Evolutionary conservation across 2,888 invertebrate species (phyloP).

Genomic region (Tetragonula carbonaria): DNA sequence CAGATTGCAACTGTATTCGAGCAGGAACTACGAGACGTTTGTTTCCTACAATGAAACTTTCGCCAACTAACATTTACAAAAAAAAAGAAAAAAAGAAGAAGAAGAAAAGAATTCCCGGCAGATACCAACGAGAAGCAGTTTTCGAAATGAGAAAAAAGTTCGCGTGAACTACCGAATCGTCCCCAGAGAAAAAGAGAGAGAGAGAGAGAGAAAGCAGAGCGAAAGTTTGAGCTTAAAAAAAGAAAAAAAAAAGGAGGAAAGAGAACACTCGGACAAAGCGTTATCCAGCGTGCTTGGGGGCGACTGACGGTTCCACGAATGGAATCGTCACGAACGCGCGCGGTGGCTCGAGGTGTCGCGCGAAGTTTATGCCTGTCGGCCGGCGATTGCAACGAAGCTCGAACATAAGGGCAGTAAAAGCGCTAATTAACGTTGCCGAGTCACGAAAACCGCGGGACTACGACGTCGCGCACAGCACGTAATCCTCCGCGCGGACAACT

Average conservation of each 20-base stretch:
- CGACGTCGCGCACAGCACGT: constrained; percentile 26
- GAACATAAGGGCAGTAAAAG: constrained; percentile 50
- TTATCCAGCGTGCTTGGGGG: neutral
- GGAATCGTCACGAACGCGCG: constrained; percentile 42
- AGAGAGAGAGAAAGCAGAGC: too few relatives aligned
- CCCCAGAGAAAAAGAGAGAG: too few relatives aligned
- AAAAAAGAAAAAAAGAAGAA: too few relatives aligned
- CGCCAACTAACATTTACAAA: too few relatives aligned
- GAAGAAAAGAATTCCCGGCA: too few relatives aligned
- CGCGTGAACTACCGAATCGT: too few relatives aligned
- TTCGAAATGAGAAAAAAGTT: too few relatives aligned
- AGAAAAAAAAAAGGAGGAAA: neutral
- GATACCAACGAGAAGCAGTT: too few relatives aligned
- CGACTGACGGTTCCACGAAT: constrained; percentile 16
- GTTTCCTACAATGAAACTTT: too few relatives aligned
- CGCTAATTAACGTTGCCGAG: constrained; percentile 57
- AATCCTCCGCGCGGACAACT: neutral
- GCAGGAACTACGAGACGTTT: too few relatives aligned
- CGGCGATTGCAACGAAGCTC: constrained; percentile 42
- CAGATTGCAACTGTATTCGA: too few relatives aligned
- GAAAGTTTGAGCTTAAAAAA: neutral
- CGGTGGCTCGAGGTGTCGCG: constrained; percentile 36
- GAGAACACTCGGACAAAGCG: neutral
- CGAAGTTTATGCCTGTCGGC: constrained; percentile 27
- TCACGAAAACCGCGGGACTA: constrained; percentile 49